Evolutionary conservation across 2,797 vertebrate species (phyloP).

Genomic region (Neostethus bicornis): DNA sequence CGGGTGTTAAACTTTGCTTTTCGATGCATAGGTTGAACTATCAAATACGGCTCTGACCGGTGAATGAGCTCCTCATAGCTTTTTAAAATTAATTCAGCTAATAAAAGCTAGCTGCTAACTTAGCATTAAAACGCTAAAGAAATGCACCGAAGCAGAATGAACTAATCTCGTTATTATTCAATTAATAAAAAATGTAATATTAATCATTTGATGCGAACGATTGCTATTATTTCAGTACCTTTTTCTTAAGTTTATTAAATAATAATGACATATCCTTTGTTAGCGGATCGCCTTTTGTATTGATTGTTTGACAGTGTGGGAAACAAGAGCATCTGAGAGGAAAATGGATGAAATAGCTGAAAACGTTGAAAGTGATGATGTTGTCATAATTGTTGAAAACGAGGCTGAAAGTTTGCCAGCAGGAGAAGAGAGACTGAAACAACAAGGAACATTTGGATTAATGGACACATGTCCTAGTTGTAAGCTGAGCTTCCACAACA

Average conservation of each 20-base stretch:
- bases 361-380: slow-evolving; percentile 74
- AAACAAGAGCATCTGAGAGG: too few species aligned
- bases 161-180: neutral
- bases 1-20: neutral
- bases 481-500: slow-evolving; percentile 91
- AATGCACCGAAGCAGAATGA: neutral
- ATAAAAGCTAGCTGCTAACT: slow-evolving; percentile 58
- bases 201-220: neutral
- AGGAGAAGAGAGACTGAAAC: slow-evolving; percentile 85
- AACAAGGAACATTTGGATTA: slow-evolving; percentile 85
- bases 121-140: slow-evolving; percentile 43
- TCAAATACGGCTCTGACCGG: neutral
- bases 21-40: neutral
- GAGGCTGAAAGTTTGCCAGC: slow-evolving; percentile 94
- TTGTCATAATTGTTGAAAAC: slow-evolving; percentile 89
- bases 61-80: neutral
- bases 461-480: slow-evolving; percentile 97
- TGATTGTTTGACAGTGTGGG: slow-evolving; percentile 25
- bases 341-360: slow-evolving; percentile 75
- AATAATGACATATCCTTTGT: slow-evolving; percentile 28
- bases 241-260: neutral
- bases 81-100: slow-evolving; percentile 1
- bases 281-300: slow-evolving; percentile 11
- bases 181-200: neutral
- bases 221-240: neutral